Evolutionary conservation across 2,888 invertebrate species (phyloP), one percentile per base, ranked within the genome.

Genomic region (Ryuthela nishihirai): DNA sequence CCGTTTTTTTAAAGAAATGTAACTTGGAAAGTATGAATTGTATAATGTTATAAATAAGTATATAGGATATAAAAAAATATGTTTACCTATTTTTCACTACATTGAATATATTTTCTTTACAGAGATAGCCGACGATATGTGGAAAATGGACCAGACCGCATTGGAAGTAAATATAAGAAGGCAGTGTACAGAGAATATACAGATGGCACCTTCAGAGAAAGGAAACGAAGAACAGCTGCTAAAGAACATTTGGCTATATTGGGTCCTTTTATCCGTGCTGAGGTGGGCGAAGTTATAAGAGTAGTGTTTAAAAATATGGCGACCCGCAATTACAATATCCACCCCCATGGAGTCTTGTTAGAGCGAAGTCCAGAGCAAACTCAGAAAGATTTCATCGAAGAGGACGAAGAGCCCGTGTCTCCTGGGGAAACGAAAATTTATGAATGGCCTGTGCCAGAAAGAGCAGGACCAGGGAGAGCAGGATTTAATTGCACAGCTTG

Each of bases 261-360:
- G 18, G 72, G 72, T 5, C 72, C 72, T 0, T 65, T 67, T 23
- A 69, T 72, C n/a, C 55, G 61, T 17, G 72, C 67, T 5, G 69
- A 70, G 60, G 67, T 70, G 3, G 71, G 71, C 2, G 72, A 72
- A 25, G 59, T 59, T 17, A 50, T 64, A 21, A 36, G 62, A 41
- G 58, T 66, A 1, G 55, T 61, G 21, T 66, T 66, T 45, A 56
- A 52, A 38, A 66, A 66, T 45, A 46, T 65, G 53, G 66, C 63
- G 2, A 50, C 60, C n/a, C 35, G 56, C 20, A 63, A 63, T 32
- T 65, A 56, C 48, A 54, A 50, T 36, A 56, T 65, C 1, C 65
- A 65, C 24, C 65, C 65, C 5, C 65, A 65, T 29, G 65, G 65
- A n/a, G 65, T 65, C 6, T 47, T 65, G 6, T 39, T 59, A 2